These are phyloP conservation scores for Priapulus caudatus DNA, from an alignment of 2,888 invertebrate species.

Conservation along the genomic window DNA sequence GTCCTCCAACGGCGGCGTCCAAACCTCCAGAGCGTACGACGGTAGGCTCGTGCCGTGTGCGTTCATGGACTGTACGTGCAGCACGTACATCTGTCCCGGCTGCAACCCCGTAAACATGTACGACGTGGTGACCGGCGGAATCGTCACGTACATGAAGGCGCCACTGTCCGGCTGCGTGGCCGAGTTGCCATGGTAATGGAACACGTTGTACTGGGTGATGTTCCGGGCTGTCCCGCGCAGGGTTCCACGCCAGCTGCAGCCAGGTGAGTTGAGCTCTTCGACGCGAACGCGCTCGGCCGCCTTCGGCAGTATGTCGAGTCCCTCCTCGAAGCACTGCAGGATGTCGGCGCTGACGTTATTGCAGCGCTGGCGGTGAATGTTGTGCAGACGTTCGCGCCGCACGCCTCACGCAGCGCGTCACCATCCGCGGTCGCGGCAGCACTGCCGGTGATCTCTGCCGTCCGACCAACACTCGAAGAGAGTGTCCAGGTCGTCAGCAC, in stretches of 20 bases:
- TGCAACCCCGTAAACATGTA: not conserved
- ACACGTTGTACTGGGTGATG: not conserved
- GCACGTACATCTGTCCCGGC: not conserved
- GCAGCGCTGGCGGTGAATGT: too few species aligned
- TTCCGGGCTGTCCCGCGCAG: too few species aligned
- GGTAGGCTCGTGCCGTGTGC: not conserved
- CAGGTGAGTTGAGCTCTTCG: not conserved
- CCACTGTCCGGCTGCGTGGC: too few species aligned
- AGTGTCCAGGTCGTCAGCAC: not conserved
- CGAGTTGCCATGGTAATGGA: not conserved
- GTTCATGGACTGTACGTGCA: not conserved
- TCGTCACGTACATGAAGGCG: too few species aligned
- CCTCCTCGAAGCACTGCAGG: not conserved
- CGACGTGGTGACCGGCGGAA: not conserved
- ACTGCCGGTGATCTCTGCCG: not conserved
- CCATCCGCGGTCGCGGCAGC: too few species aligned
- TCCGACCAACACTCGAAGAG: not conserved
- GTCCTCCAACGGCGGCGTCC: too few species aligned
- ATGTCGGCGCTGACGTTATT: not conserved
- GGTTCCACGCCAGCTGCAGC: too few species aligned
- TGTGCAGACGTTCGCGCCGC: too few species aligned
- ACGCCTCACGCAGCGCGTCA: too few species aligned
- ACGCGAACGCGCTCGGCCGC: not conserved
- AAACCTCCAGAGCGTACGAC: not conserved
- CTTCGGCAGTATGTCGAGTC: constrained; percentile 1